A percentile compares a stretch with the other conserved stretches of the same genome.
phyloP scores from a whole-genome alignment of 2,888 invertebrate species.

The Piscicola geometra region DNA sequence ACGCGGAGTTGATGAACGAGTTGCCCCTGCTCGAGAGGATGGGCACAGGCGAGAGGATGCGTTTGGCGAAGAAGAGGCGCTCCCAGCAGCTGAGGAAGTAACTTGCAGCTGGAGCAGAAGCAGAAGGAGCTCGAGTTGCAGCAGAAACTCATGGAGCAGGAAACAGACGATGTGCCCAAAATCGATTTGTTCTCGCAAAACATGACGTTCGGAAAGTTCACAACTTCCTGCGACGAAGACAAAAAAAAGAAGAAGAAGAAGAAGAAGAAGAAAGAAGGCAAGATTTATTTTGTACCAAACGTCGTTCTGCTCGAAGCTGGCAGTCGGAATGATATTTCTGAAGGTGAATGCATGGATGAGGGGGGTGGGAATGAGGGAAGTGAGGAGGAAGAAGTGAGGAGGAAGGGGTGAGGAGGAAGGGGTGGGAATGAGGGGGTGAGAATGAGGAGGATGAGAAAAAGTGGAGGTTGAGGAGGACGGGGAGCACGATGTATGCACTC shows the following conservation, averaged over 20 bases:
- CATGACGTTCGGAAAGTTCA: constrained; percentile 1
- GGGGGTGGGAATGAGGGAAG: background rate
- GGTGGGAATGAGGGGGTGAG: too few species aligned
- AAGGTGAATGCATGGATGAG: constrained; percentile 67
- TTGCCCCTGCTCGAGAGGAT: constrained; percentile 68
- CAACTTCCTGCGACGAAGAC: background rate
- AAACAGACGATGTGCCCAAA: constrained; percentile 13
- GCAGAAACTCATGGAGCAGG: background rate
- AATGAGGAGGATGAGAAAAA: too few species aligned
- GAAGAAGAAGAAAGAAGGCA: constrained; percentile 39
- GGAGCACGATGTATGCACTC: too few species aligned
- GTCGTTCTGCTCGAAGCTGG: constrained; percentile 94
- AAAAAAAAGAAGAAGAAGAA: background rate
- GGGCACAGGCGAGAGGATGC: constrained; percentile 81
- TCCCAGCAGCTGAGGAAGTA: constrained; percentile 79
- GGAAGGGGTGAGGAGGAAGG: background rate
- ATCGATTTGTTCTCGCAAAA: background rate
- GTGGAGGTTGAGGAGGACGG: too few species aligned
- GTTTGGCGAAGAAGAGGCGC: constrained; percentile 78
- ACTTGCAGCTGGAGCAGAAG: constrained; percentile 68
- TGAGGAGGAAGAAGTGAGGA: too few species aligned
- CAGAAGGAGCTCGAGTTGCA: constrained; percentile 48
- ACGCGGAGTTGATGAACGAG: constrained; percentile 30
- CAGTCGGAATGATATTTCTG: constrained; percentile 90
- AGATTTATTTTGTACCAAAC: constrained; percentile 63